phyloP scores from a whole-genome alignment of 1,140 invertebrate species.

The Lepidurus arcticus region DNA sequence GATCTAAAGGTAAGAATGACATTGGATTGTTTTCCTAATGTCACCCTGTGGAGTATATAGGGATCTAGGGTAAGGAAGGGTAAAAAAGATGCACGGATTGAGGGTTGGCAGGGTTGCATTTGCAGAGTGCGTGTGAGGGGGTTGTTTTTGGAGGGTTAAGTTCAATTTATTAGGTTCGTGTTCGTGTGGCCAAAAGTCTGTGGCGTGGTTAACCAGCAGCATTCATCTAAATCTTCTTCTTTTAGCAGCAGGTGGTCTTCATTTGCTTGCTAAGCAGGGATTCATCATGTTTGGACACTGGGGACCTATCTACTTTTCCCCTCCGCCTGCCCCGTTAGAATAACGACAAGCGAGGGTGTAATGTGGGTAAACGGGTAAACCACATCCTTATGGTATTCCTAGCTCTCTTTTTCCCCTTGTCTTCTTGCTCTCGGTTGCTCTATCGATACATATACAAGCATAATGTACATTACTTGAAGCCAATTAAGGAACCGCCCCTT shows the following conservation, averaged over 20 bases:
- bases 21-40: too few relatives aligned
- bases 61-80: too few relatives aligned
- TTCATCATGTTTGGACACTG: constrained; percentile 11
- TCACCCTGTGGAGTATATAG: too few relatives aligned
- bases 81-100: too few relatives aligned
- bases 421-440: neutral
- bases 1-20: too few relatives aligned
- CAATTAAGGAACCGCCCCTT: too few relatives aligned
- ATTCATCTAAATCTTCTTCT: constrained; percentile 8
- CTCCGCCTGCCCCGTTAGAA: neutral
- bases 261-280: constrained; percentile 21
- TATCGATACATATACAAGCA: neutral
- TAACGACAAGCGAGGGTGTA: constrained; percentile 12
- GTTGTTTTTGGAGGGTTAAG: constrained; percentile 11
- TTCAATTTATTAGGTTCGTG: neutral
- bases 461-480: neutral
- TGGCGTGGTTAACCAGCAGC: neutral
- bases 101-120: too few relatives aligned
- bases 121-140: neutral
- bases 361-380: neutral
- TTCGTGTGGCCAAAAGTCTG: neutral
- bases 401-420: neutral
- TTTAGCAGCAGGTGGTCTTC: neutral
- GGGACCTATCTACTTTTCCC: neutral
- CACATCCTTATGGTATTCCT: neutral